A percentile compares a stretch with the other conserved stretches of the same genome.
phyloP scores from a whole-genome alignment of 2,797 vertebrate species.

The Pangasius larnaudii region DNA sequence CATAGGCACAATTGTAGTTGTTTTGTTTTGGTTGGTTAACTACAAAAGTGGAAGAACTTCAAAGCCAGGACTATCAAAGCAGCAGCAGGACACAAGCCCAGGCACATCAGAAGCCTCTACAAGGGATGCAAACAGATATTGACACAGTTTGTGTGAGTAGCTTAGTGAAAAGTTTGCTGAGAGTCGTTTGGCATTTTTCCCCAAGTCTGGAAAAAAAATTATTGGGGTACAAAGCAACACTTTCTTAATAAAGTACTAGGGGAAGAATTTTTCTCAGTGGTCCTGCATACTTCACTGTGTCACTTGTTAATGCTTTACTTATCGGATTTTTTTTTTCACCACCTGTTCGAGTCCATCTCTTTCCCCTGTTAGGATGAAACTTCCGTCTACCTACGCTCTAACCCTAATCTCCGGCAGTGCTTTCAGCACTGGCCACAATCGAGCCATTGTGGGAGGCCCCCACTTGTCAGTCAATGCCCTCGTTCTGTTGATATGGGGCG shows the following conservation, averaged over 20 bases:
- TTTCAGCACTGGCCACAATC: slow-evolving; percentile 69
- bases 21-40: slow-evolving; percentile 52
- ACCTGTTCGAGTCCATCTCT: slow-evolving; percentile 45
- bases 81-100: slow-evolving; percentile 47
- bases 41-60: slow-evolving; percentile 40
- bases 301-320: slow-evolving; percentile 13
- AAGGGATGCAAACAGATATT: slow-evolving; percentile 57
- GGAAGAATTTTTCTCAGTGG: neutral
- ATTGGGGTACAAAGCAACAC: neutral
- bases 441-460: slow-evolving; percentile 68
- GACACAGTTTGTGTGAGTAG: slow-evolving; percentile 17
- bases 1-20: slow-evolving; percentile 53
- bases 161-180: slow-evolving; percentile 32
- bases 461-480: slow-evolving; percentile 73
- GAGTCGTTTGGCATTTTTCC: slow-evolving; percentile 5
- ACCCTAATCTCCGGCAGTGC: slow-evolving; percentile 60
- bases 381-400: slow-evolving; percentile 43
- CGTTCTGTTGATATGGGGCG: slow-evolving; percentile 75
- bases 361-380: slow-evolving; percentile 23
- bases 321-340: slow-evolving; percentile 6
- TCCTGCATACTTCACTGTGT: neutral
- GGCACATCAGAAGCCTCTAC: slow-evolving; percentile 50
- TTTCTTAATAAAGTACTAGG: neutral
- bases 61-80: slow-evolving; percentile 56
- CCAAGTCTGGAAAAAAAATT: neutral